These are phyloP conservation scores for Margaritifera margaritifera DNA, from an alignment of 2,888 invertebrate species.

Conservation along the genomic window DNA sequence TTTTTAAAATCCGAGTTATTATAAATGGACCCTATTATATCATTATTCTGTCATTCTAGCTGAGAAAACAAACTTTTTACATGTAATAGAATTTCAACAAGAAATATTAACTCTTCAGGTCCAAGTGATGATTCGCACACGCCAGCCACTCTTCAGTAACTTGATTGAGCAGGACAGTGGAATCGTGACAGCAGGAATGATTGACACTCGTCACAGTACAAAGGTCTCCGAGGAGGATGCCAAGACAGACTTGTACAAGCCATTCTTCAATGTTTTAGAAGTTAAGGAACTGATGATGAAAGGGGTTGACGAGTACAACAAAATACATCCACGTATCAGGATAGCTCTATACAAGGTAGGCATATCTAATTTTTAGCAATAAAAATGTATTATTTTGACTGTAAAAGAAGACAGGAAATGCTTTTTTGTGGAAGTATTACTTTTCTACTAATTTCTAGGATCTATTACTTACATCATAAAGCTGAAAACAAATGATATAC, in stretches of 20 bases:
- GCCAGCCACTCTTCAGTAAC: conserved; percentile 68
- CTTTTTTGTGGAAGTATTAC: too few relatives aligned
- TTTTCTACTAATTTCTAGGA: too few relatives aligned
- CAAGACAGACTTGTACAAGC: conserved; percentile 65
- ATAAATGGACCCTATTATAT: not conserved
- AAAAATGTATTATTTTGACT: not conserved
- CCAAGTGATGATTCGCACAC: conserved; percentile 54
- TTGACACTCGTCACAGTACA: conserved; percentile 55
- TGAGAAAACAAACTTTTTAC: too few relatives aligned
- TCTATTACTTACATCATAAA: too few relatives aligned
- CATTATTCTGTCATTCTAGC: too few relatives aligned
- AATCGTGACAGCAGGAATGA: conserved; percentile 68
- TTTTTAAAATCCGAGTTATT: not conserved
- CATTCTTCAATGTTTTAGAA: conserved; percentile 45
- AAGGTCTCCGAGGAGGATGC: conserved; percentile 63
- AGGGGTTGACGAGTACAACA: conserved; percentile 71
- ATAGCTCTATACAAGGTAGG: conserved; percentile 69
- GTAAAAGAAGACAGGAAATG: not conserved
- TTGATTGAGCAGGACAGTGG: conserved; percentile 71
- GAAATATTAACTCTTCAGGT: conserved; percentile 39
- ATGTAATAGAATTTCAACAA: too few relatives aligned
- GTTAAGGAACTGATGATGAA: conserved; percentile 62
- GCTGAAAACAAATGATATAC: too few relatives aligned
- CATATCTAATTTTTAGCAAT: not conserved
- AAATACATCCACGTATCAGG: conserved; percentile 69